Evolutionary conservation across 64 coral and sea anemone species (phyloP).

Genomic region (Montipora foliosa): DNA sequence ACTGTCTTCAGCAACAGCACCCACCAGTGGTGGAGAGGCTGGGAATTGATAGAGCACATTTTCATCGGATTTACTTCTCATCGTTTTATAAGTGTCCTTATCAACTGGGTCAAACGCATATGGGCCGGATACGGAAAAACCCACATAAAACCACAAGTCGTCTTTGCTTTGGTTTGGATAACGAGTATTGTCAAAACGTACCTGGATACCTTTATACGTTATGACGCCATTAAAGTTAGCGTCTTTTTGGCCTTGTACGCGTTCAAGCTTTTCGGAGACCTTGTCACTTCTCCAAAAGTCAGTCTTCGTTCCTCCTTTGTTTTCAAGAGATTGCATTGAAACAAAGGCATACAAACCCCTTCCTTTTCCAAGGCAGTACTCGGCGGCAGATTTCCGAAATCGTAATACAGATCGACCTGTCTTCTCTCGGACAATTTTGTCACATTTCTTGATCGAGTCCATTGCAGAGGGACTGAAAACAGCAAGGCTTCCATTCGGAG

Average conservation of each 20-base stretch:
- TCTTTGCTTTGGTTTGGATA: constrained; percentile 60
- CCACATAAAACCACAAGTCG: constrained; percentile 54
- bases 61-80: not conserved
- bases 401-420: not conserved
- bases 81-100: constrained; percentile 15
- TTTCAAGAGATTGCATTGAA: not conserved
- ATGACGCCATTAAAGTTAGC: constrained; percentile 49
- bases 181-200: constrained; percentile 59
- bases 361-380: constrained; percentile 57
- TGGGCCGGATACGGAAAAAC: constrained; percentile 40
- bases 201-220: constrained; percentile 41
- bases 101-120: constrained; percentile 54
- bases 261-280: constrained; percentile 43
- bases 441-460: constrained; percentile 36
- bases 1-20: not conserved
- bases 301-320: constrained; percentile 20
- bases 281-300: constrained; percentile 58
- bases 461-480: not conserved
- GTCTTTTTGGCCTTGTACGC: constrained; percentile 52
- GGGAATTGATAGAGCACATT: not conserved
- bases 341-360: constrained; percentile 26
- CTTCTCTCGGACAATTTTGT: constrained; percentile 25
- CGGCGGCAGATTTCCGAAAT: constrained; percentile 38
- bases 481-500: constrained; percentile 12
- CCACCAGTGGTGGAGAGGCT: not conserved